A percentile compares a stretch with the other conserved stretches of the same genome.
Evolutionary conservation across 2,888 invertebrate species (phyloP).

Genomic region (Epirrita christyi): DNA sequence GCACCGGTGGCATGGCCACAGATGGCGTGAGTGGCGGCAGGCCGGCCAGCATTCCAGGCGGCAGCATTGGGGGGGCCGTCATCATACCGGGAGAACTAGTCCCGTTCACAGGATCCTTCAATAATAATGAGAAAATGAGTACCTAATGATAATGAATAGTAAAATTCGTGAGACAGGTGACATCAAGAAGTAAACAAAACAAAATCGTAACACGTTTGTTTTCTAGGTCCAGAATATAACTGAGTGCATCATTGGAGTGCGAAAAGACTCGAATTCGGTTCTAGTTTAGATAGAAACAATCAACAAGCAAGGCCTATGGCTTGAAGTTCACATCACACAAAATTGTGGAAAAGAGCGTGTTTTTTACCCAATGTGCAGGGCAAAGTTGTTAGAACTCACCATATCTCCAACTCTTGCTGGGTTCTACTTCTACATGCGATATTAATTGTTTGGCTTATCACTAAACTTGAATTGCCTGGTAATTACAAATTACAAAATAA

Average conservation of each 20-base stretch:
- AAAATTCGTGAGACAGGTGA: neutral
- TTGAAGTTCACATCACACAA: neutral
- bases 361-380: neutral
- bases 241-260: too few species aligned
- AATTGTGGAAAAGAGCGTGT: neutral
- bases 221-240: too few species aligned
- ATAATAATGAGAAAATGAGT: constrained; percentile 17
- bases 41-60: constrained; percentile 73
- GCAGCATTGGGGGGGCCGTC: constrained; percentile 60
- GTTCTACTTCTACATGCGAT: neutral
- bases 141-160: constrained; percentile 23
- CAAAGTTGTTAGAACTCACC: neutral
- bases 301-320: neutral
- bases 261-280: too few species aligned
- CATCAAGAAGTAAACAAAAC: neutral
- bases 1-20: constrained; percentile 80
- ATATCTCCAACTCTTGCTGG: neutral
- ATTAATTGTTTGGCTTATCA: neutral
- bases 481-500: neutral
- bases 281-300: neutral
- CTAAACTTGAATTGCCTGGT: neutral
- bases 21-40: constrained; percentile 81
- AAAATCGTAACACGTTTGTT: too few species aligned
- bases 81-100: constrained; percentile 74
- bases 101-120: constrained; percentile 68